A percentile compares a stretch with the other conserved stretches of the same genome.
phyloP scores from a whole-genome alignment of 1,140 invertebrate species.

The Drosophila rufa region DNA sequence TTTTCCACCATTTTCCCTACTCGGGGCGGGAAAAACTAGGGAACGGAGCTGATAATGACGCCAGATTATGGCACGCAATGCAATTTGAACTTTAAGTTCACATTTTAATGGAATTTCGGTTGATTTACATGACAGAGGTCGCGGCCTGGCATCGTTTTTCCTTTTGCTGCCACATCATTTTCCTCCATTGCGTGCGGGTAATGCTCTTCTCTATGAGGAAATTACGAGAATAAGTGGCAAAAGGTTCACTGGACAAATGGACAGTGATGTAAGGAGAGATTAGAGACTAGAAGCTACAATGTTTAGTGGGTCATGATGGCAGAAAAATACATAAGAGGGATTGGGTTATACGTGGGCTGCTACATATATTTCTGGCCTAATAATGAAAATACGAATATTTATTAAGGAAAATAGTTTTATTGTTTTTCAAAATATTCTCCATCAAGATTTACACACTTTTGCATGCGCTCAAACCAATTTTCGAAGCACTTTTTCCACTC shows the following conservation, averaged over 20 bases:
- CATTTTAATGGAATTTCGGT: slow-evolving; percentile 81
- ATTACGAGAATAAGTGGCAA: slow-evolving; percentile 15
- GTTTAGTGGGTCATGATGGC: slow-evolving; percentile 1
- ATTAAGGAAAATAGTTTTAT: too few relatives aligned
- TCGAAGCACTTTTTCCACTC: too few relatives aligned
- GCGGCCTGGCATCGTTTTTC: slow-evolving; percentile 72
- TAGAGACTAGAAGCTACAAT: background rate
- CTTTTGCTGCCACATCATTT: too few relatives aligned
- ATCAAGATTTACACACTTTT: too few relatives aligned
- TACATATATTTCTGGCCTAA: too few relatives aligned
- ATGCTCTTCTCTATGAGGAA: slow-evolving; percentile 9
- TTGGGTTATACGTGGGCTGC: too few relatives aligned
- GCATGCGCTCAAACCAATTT: too few relatives aligned
- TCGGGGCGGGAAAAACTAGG: slow-evolving; percentile 10
- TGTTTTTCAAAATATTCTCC: too few relatives aligned
- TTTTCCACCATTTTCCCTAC: slow-evolving; percentile 35
- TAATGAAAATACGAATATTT: too few relatives aligned
- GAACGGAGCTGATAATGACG: slow-evolving; percentile 69
- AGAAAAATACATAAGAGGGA: background rate
- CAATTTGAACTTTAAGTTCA: slow-evolving; percentile 78
- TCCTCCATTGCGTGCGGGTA: slow-evolving; percentile 47
- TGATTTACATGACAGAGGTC: slow-evolving; percentile 80
- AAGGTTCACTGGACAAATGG: background rate
- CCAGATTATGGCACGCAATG: slow-evolving; percentile 76
- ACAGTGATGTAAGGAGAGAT: background rate